A percentile compares a stretch with the other conserved stretches of the same genome.
Conservation (phyloP, 2,113 vertebrate genomes). For the Mastomys coucha region DNA sequence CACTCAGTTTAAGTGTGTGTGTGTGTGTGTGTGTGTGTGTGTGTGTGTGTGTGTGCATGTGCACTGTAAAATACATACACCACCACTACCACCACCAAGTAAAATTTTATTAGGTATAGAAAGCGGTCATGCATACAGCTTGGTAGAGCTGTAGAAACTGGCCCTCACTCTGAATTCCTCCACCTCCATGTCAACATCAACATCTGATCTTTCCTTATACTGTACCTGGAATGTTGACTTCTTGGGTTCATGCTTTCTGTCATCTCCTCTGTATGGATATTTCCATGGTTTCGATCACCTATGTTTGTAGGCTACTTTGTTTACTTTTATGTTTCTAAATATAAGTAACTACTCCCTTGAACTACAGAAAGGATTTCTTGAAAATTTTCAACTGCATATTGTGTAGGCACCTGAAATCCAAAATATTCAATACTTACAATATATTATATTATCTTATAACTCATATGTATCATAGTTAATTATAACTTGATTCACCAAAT, state of each 20-base stretch:
- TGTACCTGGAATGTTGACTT: background rate
- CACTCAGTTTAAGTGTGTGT: background rate
- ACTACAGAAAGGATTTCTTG: slow-evolving; percentile 5
- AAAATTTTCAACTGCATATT: background rate
- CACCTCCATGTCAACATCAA: background rate
- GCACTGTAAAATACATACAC: too few species aligned
- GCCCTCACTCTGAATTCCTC: background rate
- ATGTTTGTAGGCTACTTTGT: background rate
- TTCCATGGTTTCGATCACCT: background rate
- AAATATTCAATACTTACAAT: background rate
- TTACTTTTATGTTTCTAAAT: background rate
- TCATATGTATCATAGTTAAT: background rate
- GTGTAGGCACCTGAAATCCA: background rate
- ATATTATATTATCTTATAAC: background rate
- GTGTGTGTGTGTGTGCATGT: background rate
- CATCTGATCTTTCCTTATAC: background rate
- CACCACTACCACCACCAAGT: background rate
- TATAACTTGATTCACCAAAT: background rate
- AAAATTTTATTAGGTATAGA: background rate
- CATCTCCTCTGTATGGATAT: background rate
- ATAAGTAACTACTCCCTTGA: background rate
- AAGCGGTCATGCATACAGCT: background rate
- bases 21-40: background rate
- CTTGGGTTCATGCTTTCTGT: background rate
- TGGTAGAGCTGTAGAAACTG: background rate